Evolutionary conservation across 2,888 invertebrate species (phyloP), one percentile per base, ranked within the genome.

Genomic region (Cyrtodaria siliqua): DNA sequence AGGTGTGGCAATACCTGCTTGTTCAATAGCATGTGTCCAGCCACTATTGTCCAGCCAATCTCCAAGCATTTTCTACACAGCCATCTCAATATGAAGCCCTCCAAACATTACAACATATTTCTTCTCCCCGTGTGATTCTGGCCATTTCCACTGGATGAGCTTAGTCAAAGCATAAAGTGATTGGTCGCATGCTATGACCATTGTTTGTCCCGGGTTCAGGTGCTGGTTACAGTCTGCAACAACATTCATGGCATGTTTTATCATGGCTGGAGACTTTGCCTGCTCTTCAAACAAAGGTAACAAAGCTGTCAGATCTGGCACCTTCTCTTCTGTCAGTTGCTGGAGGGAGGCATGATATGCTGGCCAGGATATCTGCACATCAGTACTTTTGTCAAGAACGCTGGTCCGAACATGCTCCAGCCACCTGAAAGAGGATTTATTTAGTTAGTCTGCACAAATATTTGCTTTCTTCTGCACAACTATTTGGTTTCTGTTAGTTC

Each of bases 61-160:
- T 8, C 87, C 88, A 9, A 88, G 16, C 8, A 81, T 57, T 50
- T 77, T 85, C 70, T 86, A 64, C 16, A 75, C 60, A n/a, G 86
- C 84, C 82, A 87, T 82, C 61, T 89, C 87, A 57, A 84, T 87
- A 64, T 91, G 89, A 44, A 91, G 67, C 20, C 89, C 88, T 16
- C 89, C 89, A 56, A 91, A 70, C 82, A 89, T 82, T 3, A 89
- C 62, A 4, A 89, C 79, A 56, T 79, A 69, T 29, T 82, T 77
- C 14, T 85, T 79, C 47, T 90, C 87, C 9, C 86, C 87, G 72
- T 83, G 78, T 16, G 42, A 26, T 0, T 87, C 67, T 16, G 75
- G 64, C 55, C 60, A 69, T 16, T 24, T n/a, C 69, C 75, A 75
- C 42, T 87, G 86, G 1, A 85, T 67, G 50, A 80, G 55, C 47